Evolutionary conservation across 2,888 invertebrate genomes (phyloP), one percentile per base, ranked within the genome.

Genomic region (Leucozona laternaria): DNA sequence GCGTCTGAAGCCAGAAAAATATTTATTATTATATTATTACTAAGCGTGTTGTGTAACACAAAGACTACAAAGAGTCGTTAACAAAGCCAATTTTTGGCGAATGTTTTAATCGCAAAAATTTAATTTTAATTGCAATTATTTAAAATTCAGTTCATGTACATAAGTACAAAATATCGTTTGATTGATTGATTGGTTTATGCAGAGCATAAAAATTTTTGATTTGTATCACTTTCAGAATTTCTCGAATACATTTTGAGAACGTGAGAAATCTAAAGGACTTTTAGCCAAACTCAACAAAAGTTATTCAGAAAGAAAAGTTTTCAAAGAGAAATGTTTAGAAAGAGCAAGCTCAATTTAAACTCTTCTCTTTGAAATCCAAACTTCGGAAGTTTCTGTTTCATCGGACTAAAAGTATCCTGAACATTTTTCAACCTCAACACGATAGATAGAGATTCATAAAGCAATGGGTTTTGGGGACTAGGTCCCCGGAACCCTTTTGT

Each of bases 401-500:
- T 68, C 25, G 22, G 22, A 68, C 37, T 53, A 53, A 68, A 37
- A 68, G 53, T 25, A 48, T 50, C 68, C 68, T 40, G 8, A 53
- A 68, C 22, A 22, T 70, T 82, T 86, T 40, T 43, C 78, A 79
- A 82, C 86, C 86, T 86, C 86, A 86, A 86, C 31, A 86, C 86
- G 53, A 78, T 75, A 71, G 50, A 75, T 40, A 60, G 66, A 55
- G 79, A 75, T 60, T 75, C 15, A 8, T 10, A 22, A 75, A 48
- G 75, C 43, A 40, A 58, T 71, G n/a, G 45, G 71, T n/a, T 55
- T 68, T 57, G 57, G 57, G 15, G 71, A 57, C 40, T n/a, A 43
- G n/a, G 57, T 57, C 57, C 45, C 71, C 71, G 57, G 57, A 22
- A 22, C 79, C 86, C 79, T 71, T 86, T 86, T 79, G 82, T 58